phyloP scores from a whole-genome alignment of 2,888 invertebrate species.

The Malthinus seriepunctatus region DNA sequence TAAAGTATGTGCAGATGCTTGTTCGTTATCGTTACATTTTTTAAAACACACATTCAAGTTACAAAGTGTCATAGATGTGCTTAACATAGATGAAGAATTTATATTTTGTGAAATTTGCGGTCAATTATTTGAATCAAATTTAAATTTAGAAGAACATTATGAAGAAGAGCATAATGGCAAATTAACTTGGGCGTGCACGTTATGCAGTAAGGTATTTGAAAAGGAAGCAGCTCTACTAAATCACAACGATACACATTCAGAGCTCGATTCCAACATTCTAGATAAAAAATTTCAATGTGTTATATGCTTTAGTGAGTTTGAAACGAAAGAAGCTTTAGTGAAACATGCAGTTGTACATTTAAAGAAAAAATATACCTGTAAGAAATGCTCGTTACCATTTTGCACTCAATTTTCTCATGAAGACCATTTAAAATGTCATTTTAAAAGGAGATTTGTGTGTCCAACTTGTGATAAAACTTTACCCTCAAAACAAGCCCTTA shows the following conservation, averaged over 20 bases:
- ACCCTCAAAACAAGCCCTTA: constrained; percentile 35
- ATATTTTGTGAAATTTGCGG: constrained; percentile 37
- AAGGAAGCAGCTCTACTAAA: constrained; percentile 26
- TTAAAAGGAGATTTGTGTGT: constrained; percentile 34
- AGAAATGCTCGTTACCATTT: constrained; percentile 33
- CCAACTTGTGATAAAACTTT: constrained; percentile 39
- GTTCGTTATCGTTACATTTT: constrained; percentile 33
- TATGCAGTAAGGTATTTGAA: constrained; percentile 31
- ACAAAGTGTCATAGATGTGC: constrained; percentile 21
- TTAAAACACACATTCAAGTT: constrained; percentile 31
- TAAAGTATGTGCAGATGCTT: constrained; percentile 24
- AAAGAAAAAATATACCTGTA: constrained; percentile 33
- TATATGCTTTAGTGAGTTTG: constrained; percentile 38
- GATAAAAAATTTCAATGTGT: constrained; percentile 37
- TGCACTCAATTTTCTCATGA: constrained; percentile 31
- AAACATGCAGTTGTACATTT: constrained; percentile 35
- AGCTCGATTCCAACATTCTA: neutral
- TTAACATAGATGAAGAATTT: constrained; percentile 25
- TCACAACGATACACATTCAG: constrained; percentile 15
- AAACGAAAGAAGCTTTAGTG: constrained; percentile 31
- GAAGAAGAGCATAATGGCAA: constrained; percentile 13
- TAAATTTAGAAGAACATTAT: constrained; percentile 34
- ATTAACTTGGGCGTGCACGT: constrained; percentile 24
- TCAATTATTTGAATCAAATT: constrained; percentile 35
- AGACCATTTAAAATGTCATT: constrained; percentile 32